Percentiles rank a stretch among this genome's conserved stretches.
phyloP scores from a whole-genome alignment of 1,140 invertebrate species.

The Lethrus apterus region DNA sequence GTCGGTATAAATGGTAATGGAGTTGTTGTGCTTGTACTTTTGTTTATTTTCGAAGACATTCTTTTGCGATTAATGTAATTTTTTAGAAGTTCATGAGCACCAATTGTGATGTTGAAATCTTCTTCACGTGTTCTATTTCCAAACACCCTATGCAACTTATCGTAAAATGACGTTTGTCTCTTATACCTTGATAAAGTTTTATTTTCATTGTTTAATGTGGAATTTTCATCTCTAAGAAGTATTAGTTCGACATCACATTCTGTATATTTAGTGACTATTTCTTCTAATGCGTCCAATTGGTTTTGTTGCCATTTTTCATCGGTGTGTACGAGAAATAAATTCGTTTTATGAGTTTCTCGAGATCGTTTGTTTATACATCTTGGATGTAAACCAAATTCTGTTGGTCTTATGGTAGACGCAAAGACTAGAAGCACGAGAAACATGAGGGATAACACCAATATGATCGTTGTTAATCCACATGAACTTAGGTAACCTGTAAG shows the following conservation, averaged over 20 bases:
- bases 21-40: conserved; percentile 6
- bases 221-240: conserved; percentile 4
- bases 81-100: conserved; percentile 21
- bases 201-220: not conserved
- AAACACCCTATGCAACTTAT: not conserved
- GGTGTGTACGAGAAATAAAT: conserved; percentile 27
- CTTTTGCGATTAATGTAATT: conserved; percentile 1
- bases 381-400: not conserved
- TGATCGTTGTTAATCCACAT: conserved; percentile 28
- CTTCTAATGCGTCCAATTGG: conserved; percentile 24
- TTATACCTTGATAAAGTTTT: conserved; percentile 3
- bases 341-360: conserved; percentile 1
- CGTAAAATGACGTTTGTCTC: conserved; percentile 10
- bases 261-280: conserved; percentile 19
- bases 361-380: conserved; percentile 5
- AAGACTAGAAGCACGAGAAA: conserved; percentile 27
- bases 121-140: conserved; percentile 13
- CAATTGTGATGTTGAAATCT: conserved; percentile 18
- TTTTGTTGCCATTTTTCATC: conserved; percentile 21
- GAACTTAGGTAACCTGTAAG: conserved; percentile 31
- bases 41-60: not conserved
- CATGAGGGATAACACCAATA: conserved; percentile 23
- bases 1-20: too few relatives aligned
- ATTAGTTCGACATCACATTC: conserved; percentile 16
- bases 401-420: conserved; percentile 19